Conservation (phyloP, 2,888 invertebrate species). For the Epirrhoe tristata region DNA sequence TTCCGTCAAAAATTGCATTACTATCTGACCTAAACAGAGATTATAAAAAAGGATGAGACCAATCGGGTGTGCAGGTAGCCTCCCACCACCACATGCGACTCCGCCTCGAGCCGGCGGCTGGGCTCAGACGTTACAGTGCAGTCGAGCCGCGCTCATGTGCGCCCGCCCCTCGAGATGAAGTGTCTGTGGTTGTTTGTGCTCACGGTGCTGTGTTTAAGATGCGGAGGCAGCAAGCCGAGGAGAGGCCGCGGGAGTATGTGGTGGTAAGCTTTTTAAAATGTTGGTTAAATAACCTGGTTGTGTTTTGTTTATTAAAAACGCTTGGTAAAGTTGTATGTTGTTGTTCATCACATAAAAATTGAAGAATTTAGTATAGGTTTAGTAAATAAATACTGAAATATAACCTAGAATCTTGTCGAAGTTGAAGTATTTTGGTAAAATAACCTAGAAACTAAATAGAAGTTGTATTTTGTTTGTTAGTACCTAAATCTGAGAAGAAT, state of each 20-base stretch:
- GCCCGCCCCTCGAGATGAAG: constrained; percentile 82
- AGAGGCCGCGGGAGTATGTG: constrained; percentile 96
- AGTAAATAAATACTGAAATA: too few species aligned
- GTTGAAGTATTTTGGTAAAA: background rate
- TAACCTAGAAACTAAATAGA: too few species aligned
- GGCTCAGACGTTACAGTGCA: constrained; percentile 72
- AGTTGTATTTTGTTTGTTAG: background rate
- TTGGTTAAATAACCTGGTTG: constrained; percentile 7
- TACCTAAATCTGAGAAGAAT: background rate
- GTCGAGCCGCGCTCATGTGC: constrained; percentile 77
- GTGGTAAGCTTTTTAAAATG: constrained; percentile 88
- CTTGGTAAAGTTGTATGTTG: too few species aligned
- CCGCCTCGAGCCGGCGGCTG: constrained; percentile 68
- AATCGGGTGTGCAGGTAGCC: constrained; percentile 78
- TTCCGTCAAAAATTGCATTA: constrained; percentile 42
- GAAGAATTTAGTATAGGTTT: background rate
- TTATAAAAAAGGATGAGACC: constrained; percentile 58
- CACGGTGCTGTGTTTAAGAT: constrained; percentile 81
- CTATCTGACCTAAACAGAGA: constrained; percentile 57
- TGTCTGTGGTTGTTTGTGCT: constrained; percentile 84
- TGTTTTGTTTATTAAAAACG: too few species aligned
- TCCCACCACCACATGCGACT: constrained; percentile 71
- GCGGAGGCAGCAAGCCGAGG: constrained; percentile 87
- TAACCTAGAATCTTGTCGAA: too few species aligned
- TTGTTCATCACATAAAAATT: background rate